Conservation (phyloP, 92 coral and sea anemone species). For the Parazoanthus atlanticus region DNA sequence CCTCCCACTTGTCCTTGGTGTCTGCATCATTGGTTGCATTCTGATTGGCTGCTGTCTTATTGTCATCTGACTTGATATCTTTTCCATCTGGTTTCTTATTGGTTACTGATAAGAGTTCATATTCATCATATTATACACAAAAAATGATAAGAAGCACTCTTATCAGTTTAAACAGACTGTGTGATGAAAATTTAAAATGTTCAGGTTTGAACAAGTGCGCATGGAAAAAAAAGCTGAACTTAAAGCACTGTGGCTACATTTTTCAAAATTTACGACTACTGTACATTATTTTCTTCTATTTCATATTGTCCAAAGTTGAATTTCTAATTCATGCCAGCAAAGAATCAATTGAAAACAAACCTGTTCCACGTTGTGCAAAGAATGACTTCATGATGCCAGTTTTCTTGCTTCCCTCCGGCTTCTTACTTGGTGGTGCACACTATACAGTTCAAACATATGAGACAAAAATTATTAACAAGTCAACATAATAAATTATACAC, state of each 20-base stretch:
- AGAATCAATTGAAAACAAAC: slow-evolving; percentile 10
- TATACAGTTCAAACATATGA: background rate
- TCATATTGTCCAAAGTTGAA: too few species aligned
- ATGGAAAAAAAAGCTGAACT: too few species aligned
- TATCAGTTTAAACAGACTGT: too few species aligned
- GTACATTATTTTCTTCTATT: background rate
- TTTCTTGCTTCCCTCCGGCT: slow-evolving; percentile 13
- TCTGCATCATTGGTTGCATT: background rate
- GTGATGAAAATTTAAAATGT: background rate
- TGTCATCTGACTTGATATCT: background rate
- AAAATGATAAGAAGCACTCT: background rate
- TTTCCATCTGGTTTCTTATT: slow-evolving; percentile 10
- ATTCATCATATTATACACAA: slow-evolving; percentile 1
- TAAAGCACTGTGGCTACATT: too few species aligned
- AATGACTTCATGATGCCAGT: slow-evolving; percentile 26
- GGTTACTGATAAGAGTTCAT: background rate
- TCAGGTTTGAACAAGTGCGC: too few species aligned
- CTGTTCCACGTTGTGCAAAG: slow-evolving; percentile 44
- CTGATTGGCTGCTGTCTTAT: background rate
- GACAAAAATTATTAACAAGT: too few species aligned
- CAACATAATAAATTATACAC: background rate
- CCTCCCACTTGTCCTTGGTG: background rate
- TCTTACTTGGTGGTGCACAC: slow-evolving; percentile 13
- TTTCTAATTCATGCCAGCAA: background rate
- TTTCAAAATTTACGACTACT: too few species aligned